phyloP scores from a whole-genome alignment of 1,140 invertebrate genomes.

The Zaprionus nigranus region DNA sequence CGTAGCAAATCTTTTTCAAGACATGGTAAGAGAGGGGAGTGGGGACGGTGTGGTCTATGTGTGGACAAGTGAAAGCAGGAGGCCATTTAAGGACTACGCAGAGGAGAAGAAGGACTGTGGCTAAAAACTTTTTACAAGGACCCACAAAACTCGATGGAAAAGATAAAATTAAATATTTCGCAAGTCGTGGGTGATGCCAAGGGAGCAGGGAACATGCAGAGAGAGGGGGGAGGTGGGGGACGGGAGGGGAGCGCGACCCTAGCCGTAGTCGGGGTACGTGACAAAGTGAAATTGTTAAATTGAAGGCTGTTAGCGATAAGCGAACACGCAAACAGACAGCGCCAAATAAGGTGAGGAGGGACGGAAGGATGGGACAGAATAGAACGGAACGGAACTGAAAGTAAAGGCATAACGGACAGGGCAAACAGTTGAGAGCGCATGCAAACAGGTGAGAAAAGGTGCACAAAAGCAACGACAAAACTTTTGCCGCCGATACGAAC shows the following conservation, averaged over 20 bases:
- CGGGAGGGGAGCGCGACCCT: background rate
- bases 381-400: background rate
- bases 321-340: conserved; percentile 47
- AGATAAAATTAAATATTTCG: conserved; percentile 50
- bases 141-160: conserved; percentile 32
- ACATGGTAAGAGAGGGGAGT: background rate
- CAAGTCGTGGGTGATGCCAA: conserved; percentile 10
- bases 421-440: conserved; percentile 18
- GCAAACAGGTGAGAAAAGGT: conserved; percentile 52
- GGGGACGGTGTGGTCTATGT: too few species aligned
- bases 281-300: conserved; percentile 56
- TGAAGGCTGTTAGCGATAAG: conserved; percentile 56
- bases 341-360: background rate
- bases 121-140: conserved; percentile 30
- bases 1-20: conserved; percentile 11
- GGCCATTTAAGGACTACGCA: background rate
- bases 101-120: background rate
- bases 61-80: background rate
- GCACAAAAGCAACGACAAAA: conserved; percentile 37
- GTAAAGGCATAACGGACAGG: conserved; percentile 2
- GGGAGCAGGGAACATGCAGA: background rate
- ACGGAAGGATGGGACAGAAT: background rate
- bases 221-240: background rate
- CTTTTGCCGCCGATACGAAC: conserved; percentile 43
- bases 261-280: conserved; percentile 39